Percentiles rank a stretch among this genome's conserved stretches.
phyloP scores from a whole-genome alignment of 2,797 vertebrate species.

The Anguilla marmorata region DNA sequence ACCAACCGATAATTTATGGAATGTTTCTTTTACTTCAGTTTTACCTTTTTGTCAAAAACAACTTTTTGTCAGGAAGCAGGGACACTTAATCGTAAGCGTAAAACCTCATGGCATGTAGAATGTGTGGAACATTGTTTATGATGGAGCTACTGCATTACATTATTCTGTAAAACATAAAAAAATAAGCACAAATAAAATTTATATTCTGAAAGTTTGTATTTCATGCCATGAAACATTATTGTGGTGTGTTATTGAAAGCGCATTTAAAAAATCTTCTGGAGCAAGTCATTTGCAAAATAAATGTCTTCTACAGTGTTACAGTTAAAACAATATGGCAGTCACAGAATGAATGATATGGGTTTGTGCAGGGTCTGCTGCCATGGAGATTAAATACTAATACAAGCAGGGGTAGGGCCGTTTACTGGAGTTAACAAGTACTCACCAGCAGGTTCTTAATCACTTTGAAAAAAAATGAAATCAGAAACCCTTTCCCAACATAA shows the following conservation, averaged over 20 bases:
- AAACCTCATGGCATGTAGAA: neutral
- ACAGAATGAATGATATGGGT: neutral
- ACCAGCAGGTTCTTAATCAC: too few species aligned
- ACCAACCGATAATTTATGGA: neutral
- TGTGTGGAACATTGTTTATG: neutral
- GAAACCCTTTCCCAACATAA: too few species aligned
- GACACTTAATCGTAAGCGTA: neutral
- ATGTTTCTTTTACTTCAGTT: neutral
- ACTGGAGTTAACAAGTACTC: too few species aligned
- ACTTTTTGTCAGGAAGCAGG: neutral
- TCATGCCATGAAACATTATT: neutral
- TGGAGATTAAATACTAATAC: neutral
- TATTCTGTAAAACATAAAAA: neutral
- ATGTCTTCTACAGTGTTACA: too few species aligned
- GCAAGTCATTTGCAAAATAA: too few species aligned
- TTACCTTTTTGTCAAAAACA: neutral
- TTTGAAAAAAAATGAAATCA: too few species aligned
- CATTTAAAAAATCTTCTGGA: neutral
- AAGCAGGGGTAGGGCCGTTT: too few species aligned
- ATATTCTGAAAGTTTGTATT: neutral
- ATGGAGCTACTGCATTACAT: neutral
- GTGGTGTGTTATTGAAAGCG: neutral
- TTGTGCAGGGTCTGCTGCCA: neutral
- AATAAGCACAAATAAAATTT: neutral
- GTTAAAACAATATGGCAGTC: neutral